phyloP scores from a whole-genome alignment of 2,797 vertebrate genomes.

The Sebastes nivosus region DNA sequence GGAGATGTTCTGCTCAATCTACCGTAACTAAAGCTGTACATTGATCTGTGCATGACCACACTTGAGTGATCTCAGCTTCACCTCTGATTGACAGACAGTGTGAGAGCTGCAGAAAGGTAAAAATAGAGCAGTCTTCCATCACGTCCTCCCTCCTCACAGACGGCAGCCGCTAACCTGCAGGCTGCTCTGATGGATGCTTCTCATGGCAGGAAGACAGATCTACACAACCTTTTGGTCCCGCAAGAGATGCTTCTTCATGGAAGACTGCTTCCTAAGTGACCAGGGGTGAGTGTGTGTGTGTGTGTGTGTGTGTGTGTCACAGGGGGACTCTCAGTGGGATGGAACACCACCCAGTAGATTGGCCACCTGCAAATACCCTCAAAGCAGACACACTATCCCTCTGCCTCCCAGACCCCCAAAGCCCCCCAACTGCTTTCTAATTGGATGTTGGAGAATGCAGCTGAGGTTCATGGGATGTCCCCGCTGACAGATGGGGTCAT shows the following conservation, averaged over 20 bases:
- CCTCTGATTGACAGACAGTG: slow-evolving; percentile 34
- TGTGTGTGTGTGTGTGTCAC: background rate
- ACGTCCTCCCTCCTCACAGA: slow-evolving; percentile 16
- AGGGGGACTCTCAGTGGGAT: slow-evolving; percentile 52
- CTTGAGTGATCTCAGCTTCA: background rate
- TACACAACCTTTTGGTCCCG: slow-evolving; percentile 36
- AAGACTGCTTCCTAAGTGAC: slow-evolving; percentile 51
- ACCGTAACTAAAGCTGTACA: background rate
- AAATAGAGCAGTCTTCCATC: slow-evolving; percentile 39
- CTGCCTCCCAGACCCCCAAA: slow-evolving; percentile 31
- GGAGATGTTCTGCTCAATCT: background rate
- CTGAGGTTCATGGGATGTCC: slow-evolving; percentile 74
- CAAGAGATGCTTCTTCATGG: slow-evolving; percentile 53
- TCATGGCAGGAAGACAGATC: slow-evolving; percentile 50
- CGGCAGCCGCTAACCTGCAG: slow-evolving; percentile 38
- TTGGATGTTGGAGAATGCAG: slow-evolving; percentile 75
- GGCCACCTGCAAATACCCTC: slow-evolving; percentile 83
- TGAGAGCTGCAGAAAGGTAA: slow-evolving; percentile 10
- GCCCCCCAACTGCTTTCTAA: slow-evolving; percentile 74
- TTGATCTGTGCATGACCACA: background rate
- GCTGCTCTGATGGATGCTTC: slow-evolving; percentile 56
- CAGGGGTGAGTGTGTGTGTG: slow-evolving; percentile 1
- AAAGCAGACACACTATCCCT: slow-evolving; percentile 34
- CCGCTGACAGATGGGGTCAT: slow-evolving; percentile 46
- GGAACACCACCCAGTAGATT: slow-evolving; percentile 77